Percentiles rank a stretch among this genome's conserved stretches.
Conservation (phyloP, 1,140 invertebrate species). For the Leptonema lineaticorne region DNA sequence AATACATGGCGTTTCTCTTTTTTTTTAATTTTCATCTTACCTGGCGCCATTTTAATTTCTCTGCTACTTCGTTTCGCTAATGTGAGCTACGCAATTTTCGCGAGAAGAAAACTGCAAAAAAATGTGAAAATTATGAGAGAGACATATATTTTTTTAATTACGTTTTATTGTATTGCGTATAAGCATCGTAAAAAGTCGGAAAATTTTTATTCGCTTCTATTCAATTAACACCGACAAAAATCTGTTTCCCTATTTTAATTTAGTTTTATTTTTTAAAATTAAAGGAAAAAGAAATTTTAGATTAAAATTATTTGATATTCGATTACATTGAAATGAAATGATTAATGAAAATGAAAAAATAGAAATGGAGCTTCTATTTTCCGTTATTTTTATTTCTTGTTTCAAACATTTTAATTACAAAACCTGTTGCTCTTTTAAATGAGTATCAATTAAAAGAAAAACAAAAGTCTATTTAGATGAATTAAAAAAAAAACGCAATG, state of each 20-base stretch:
- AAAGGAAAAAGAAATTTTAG: no score
- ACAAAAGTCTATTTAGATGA: no score
- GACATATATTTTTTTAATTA: no score
- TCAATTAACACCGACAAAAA: no score
- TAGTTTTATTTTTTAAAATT: no score
- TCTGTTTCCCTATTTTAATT: no score
- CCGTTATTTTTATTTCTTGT: background rate
- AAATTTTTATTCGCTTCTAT: no score
- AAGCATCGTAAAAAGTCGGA: no score
- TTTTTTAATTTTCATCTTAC: constrained; percentile 20
- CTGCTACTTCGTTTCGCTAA: constrained; percentile 4
- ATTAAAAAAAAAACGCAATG: background rate
- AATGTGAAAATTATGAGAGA: no score
- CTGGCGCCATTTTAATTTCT: constrained; percentile 20
- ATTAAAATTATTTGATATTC: background rate
- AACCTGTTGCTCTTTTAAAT: background rate
- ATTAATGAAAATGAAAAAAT: background rate
- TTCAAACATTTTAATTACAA: background rate
- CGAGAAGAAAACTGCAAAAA: no score
- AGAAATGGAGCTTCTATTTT: background rate
- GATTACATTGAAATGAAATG: background rate
- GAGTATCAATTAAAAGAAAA: background rate
- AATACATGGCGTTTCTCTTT: constrained; percentile 24
- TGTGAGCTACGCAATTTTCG: background rate
- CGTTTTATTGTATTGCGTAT: no score